Evolutionary conservation across 37 sponge, comb jelly and placozoan genomes (phyloP).

Genomic region (Crambe crambe): DNA sequence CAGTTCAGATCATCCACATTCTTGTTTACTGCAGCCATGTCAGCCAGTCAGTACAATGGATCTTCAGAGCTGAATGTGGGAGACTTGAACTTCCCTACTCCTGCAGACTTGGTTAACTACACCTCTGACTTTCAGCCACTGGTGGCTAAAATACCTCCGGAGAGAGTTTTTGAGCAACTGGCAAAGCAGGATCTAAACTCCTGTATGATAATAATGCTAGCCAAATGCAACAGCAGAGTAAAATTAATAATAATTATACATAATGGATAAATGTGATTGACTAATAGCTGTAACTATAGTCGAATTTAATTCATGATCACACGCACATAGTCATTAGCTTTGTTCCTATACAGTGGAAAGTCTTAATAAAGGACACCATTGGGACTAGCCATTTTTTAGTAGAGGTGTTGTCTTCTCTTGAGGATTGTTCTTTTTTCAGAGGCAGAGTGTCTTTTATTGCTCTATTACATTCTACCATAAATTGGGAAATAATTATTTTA

Average conservation of each 20-base stretch:
- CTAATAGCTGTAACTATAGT: too few relatives aligned
- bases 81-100: background rate
- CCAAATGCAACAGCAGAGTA: background rate
- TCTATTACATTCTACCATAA: too few relatives aligned
- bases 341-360: background rate
- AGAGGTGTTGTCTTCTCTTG: background rate
- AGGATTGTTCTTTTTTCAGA: too few relatives aligned
- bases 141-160: background rate
- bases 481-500: background rate
- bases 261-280: too few relatives aligned
- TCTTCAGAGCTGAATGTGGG: background rate
- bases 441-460: too few relatives aligned
- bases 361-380: background rate
- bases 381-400: background rate
- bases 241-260: too few relatives aligned
- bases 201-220: background rate
- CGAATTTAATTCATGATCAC: background rate
- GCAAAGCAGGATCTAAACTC: too few relatives aligned
- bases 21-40: background rate
- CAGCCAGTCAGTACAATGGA: background rate
- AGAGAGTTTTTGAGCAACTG: background rate
- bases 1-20: background rate
- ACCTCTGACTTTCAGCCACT: background rate
- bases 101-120: slow-evolving; percentile 24
- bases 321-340: background rate